phyloP scores from a whole-genome alignment of 2,888 invertebrate genomes.

The Orchesellides sinensis region DNA sequence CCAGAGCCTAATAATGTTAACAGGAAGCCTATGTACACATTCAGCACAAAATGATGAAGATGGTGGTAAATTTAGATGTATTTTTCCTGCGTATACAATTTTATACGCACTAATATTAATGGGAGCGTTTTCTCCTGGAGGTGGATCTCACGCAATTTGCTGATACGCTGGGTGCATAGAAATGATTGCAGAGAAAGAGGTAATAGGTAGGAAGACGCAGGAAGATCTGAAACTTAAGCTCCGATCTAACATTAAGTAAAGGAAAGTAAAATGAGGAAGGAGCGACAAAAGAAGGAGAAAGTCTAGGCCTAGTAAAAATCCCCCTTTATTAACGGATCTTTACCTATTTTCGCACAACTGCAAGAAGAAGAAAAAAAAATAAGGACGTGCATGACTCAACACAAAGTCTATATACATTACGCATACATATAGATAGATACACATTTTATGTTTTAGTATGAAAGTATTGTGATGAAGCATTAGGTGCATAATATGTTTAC shows the following conservation, averaged over 20 bases:
- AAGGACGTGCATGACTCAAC: constrained; percentile 1
- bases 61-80: neutral
- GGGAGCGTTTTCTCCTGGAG: constrained; percentile 19
- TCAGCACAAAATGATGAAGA: neutral
- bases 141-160: constrained; percentile 37
- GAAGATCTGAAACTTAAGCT: neutral
- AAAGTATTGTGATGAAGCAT: neutral
- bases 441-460: neutral
- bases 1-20: neutral
- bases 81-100: neutral
- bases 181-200: constrained; percentile 12
- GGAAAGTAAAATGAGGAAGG: neutral
- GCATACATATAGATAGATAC: neutral
- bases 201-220: neutral
- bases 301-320: neutral
- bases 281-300: neutral
- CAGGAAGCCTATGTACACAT: constrained; percentile 7
- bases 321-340: neutral
- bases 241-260: neutral
- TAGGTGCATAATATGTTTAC: neutral
- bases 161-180: constrained; percentile 39
- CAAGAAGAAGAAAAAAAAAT: constrained; percentile 16
- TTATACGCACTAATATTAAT: neutral
- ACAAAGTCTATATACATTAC: neutral
- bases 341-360: constrained; percentile 6